A percentile compares a stretch with the other conserved stretches of the same genome.
phyloP scores from a whole-genome alignment of 1,140 invertebrate genomes.

The Neodiprion lecontei region DNA sequence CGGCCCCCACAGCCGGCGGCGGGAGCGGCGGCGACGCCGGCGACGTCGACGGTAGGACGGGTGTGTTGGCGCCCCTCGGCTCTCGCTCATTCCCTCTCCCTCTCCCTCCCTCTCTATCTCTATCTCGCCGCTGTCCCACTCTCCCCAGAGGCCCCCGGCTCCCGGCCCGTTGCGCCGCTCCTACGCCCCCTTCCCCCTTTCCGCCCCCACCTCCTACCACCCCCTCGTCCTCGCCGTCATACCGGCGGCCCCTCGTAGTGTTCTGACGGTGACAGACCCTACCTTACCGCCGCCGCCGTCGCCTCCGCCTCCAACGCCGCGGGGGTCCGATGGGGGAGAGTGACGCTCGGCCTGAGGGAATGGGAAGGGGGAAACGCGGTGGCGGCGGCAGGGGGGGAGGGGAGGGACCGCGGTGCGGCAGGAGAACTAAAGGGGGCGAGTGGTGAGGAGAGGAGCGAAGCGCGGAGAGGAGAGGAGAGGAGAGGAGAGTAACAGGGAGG shows the following conservation, averaged over 20 bases:
- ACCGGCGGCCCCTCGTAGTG: slow-evolving; percentile 42
- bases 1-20: slow-evolving; percentile 50
- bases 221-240: slow-evolving; percentile 28
- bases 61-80: slow-evolving; percentile 15
- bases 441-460: slow-evolving; percentile 45
- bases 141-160: slow-evolving; percentile 20
- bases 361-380: slow-evolving; percentile 17
- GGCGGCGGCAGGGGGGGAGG: slow-evolving; percentile 45
- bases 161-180: slow-evolving; percentile 29
- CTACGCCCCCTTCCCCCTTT: slow-evolving; percentile 26
- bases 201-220: slow-evolving; percentile 27
- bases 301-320: slow-evolving; percentile 17
- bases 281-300: slow-evolving; percentile 43
- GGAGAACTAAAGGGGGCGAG: slow-evolving; percentile 19
- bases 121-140: slow-evolving; percentile 16
- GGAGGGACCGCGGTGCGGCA: slow-evolving; percentile 22
- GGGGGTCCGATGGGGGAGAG: slow-evolving; percentile 21
- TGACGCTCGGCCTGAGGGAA: slow-evolving; percentile 19
- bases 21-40: slow-evolving; percentile 9
- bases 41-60: slow-evolving; percentile 16
- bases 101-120: slow-evolving; percentile 16
- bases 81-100: slow-evolving; percentile 13
- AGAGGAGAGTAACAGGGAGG: slow-evolving; percentile 41
- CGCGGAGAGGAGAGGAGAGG: slow-evolving; percentile 38
- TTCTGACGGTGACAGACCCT: slow-evolving; percentile 60